Conservation (phyloP, 2,797 vertebrate genomes). For the Enteromius trimaculatus region DNA sequence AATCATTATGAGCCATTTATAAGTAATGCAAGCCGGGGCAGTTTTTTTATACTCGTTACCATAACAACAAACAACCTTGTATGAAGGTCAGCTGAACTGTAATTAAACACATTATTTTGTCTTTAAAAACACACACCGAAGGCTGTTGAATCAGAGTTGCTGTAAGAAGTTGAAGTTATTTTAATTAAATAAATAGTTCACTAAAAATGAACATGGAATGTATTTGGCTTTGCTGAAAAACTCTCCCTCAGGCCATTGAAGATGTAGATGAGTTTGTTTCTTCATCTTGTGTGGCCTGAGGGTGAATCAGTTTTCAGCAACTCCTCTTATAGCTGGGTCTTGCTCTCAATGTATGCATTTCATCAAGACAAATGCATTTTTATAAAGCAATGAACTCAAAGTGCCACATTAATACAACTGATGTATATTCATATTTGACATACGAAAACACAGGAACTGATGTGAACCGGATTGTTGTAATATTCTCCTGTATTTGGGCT, state of each 20-base stretch:
- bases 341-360: not conserved
- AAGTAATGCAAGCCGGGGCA: not conserved
- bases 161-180: not conserved
- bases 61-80: constrained; percentile 24
- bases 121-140: not conserved
- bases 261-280: not conserved
- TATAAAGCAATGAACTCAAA: not conserved
- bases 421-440: not conserved
- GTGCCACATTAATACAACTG: not conserved
- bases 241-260: not conserved
- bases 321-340: not conserved
- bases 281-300: not conserved
- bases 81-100: constrained; percentile 15
- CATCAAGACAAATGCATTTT: not conserved
- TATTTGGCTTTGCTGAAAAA: not conserved
- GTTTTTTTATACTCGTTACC: constrained; percentile 4
- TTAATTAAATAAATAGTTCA: not conserved
- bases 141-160: not conserved
- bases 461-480: not conserved
- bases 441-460: not conserved
- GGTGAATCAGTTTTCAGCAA: not conserved
- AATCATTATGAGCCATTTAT: constrained; percentile 12
- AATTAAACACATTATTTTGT: constrained; percentile 15
- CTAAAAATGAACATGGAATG: not conserved
- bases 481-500: not conserved